phyloP scores from a whole-genome alignment of 1,140 invertebrate species.

The Sarcophaga bullata region DNA sequence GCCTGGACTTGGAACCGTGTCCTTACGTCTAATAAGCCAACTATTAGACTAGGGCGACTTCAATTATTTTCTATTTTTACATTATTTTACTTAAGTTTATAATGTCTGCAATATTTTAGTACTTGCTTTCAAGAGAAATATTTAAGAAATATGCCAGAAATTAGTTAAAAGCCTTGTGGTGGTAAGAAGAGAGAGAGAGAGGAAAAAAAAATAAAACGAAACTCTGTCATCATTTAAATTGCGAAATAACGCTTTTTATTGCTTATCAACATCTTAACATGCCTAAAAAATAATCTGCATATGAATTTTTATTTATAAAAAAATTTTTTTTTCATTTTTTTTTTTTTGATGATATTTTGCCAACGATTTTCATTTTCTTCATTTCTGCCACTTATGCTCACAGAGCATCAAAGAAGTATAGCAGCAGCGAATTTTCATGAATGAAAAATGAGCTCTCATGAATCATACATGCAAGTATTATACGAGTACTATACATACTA shows the following conservation, averaged over 20 bases:
- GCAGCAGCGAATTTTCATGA: neutral
- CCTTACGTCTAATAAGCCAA: no score
- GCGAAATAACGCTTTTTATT: neutral
- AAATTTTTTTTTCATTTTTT: neutral
- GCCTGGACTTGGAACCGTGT: no score
- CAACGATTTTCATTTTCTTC: neutral
- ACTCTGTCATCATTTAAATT: neutral
- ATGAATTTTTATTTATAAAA: neutral
- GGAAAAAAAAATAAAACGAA: neutral
- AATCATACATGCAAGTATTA: neutral
- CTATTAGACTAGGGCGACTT: no score
- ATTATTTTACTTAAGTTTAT: no score
- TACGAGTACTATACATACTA: no score
- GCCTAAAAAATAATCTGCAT: neutral
- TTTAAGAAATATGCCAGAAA: neutral
- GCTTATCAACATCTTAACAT: constrained; percentile 3
- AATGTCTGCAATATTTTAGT: no score
- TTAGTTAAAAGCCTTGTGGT: neutral
- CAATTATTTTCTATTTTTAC: no score
- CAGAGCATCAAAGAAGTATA: neutral
- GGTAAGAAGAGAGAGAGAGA: neutral
- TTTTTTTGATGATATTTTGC: neutral
- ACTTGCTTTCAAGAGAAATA: no score
- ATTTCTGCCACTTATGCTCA: no score
- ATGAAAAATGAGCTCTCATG: constrained; percentile 18